These are phyloP conservation scores for Butorides virescens DNA, from an alignment of 2,113 vertebrate species.

Conservation along the genomic window DNA sequence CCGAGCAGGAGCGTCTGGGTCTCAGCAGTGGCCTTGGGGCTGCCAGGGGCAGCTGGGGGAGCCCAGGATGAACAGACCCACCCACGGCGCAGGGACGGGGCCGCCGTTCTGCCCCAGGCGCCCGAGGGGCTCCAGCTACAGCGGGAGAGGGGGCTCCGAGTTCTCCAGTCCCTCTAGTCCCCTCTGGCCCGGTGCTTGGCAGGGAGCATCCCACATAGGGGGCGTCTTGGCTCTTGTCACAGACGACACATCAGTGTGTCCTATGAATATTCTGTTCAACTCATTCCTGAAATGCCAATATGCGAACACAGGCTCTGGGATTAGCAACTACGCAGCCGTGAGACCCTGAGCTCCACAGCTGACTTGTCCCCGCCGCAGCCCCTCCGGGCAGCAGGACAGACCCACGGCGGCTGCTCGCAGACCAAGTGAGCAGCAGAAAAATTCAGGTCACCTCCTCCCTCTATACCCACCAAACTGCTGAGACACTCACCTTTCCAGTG, in stretches of 20 bases:
- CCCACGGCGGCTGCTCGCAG: fast-evolving
- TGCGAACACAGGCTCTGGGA: not conserved
- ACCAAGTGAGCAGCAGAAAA: not conserved
- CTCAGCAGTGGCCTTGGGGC: not conserved
- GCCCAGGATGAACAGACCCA: fast-evolving
- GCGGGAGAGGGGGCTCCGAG: fast-evolving
- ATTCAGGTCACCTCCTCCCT: not conserved
- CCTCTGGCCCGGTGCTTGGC: too few species aligned
- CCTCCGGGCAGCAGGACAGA: not conserved
- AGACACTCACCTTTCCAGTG: not conserved
- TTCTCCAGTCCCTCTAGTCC: not conserved
- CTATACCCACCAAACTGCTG: not conserved
- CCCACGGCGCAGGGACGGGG: fast-evolving
- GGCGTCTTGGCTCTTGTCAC: not conserved
- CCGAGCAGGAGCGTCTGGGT: fast-evolving
- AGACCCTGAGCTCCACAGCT: fast-evolving
- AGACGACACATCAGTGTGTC: not conserved
- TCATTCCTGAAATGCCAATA: not conserved
- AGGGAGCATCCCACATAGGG: not conserved
- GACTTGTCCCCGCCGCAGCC: not conserved
- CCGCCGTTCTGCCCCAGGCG: not conserved
- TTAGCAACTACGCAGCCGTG: fast-evolving
- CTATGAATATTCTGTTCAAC: not conserved
- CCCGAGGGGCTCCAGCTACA: not conserved
- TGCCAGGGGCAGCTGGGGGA: too few species aligned